Evolutionary conservation across 2,888 invertebrate genomes (phyloP).

Genomic region (Drosophila aldrichi): DNA sequence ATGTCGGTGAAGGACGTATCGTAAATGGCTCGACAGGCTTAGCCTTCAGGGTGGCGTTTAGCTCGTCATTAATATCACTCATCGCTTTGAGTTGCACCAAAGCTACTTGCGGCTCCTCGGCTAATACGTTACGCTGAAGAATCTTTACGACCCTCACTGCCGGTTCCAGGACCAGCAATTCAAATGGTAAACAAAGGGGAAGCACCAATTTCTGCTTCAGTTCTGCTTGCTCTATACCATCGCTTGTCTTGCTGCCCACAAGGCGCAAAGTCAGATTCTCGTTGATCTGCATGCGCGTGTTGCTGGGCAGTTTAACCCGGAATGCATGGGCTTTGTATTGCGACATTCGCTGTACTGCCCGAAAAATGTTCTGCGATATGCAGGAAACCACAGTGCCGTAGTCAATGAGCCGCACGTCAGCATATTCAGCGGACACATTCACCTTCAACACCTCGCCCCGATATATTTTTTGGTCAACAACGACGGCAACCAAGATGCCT

Average conservation of each 20-base stretch:
- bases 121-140: conserved; percentile 9
- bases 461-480: conserved; percentile 7
- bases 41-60: conserved; percentile 16
- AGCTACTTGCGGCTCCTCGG: conserved; percentile 29
- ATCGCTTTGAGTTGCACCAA: conserved; percentile 43
- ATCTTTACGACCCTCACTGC: conserved; percentile 31
- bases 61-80: conserved; percentile 35
- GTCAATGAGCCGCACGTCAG: conserved; percentile 50
- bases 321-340: conserved; percentile 42
- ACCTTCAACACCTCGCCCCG: conserved; percentile 41
- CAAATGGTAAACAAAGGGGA: conserved; percentile 45
- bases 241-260: conserved; percentile 27
- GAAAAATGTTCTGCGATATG: conserved; percentile 25
- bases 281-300: conserved; percentile 24
- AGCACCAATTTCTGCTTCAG: conserved; percentile 35
- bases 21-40: background rate
- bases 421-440: background rate
- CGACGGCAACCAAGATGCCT: conserved; percentile 39
- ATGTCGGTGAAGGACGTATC: conserved; percentile 9
- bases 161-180: conserved; percentile 31
- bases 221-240: conserved; percentile 49
- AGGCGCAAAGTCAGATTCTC: conserved; percentile 39
- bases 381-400: conserved; percentile 17
- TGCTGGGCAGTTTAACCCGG: conserved; percentile 23
- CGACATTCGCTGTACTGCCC: conserved; percentile 27